A percentile compares a stretch with the other conserved stretches of the same genome.
Conservation (phyloP, 2,113 vertebrate species). For the Sterna hirundo region DNA sequence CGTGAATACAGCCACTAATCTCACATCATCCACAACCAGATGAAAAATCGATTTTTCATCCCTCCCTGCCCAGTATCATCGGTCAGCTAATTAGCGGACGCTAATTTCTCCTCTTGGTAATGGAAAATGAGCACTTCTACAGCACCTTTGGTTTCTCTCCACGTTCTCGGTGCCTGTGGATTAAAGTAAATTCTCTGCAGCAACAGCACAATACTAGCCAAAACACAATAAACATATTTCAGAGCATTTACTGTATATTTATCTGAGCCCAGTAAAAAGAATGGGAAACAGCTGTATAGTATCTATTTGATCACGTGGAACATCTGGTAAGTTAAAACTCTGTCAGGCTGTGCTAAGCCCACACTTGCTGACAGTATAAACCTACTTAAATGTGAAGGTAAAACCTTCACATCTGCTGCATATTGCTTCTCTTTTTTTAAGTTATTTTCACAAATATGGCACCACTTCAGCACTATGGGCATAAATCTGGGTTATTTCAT, state of each 20-base stretch:
- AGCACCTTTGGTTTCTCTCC: neutral
- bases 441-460: conserved; percentile 55
- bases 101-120: neutral
- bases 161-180: neutral
- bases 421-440: conserved; percentile 4
- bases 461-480: neutral
- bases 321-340: conserved; percentile 58
- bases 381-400: conserved; percentile 55
- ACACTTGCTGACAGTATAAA: conserved; percentile 65
- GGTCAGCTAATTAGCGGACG: neutral
- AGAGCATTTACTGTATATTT: conserved; percentile 46
- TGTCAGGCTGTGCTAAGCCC: conserved; percentile 51
- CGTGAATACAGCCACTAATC: rapidly evolving
- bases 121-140: neutral
- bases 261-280: conserved; percentile 49
- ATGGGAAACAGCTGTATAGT: conserved; percentile 61
- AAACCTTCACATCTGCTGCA: conserved; percentile 63
- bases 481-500: conserved; percentile 45
- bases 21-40: neutral
- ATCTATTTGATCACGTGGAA: conserved; percentile 58
- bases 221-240: conserved; percentile 42
- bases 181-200: neutral
- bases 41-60: neutral
- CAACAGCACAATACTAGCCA: neutral
- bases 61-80: neutral